phyloP scores from a whole-genome alignment of 2,797 vertebrate genomes.

The Lacerta bilineata region DNA sequence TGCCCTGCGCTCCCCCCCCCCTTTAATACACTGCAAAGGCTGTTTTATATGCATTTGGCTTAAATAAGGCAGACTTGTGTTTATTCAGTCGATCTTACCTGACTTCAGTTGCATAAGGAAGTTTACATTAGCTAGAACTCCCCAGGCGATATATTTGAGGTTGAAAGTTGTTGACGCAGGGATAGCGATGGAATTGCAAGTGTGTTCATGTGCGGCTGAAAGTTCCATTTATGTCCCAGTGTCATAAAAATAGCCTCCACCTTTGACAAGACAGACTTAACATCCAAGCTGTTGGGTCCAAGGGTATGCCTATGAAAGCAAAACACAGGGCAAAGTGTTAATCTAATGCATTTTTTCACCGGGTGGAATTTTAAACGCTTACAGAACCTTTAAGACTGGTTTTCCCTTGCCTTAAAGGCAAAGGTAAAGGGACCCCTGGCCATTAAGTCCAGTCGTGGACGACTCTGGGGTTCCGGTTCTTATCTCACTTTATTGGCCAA shows the following conservation, averaged over 20 bases:
- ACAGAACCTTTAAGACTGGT: not conserved
- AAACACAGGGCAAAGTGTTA: not conserved
- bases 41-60: conserved; percentile 54
- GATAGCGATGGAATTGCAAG: conserved; percentile 54
- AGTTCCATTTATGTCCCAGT: conserved; percentile 50
- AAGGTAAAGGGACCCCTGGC: too few species aligned
- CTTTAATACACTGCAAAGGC: conserved; percentile 37
- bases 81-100: conserved; percentile 53
- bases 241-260: not conserved
- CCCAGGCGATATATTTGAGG: conserved; percentile 17
- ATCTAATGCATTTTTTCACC: not conserved
- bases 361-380: not conserved
- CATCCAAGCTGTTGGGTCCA: conserved; percentile 41
- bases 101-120: conserved; percentile 50
- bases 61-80: conserved; percentile 60
- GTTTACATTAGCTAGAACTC: conserved; percentile 63
- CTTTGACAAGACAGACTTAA: not conserved
- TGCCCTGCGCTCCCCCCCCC: conserved; percentile 22
- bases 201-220: conserved; percentile 52
- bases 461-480: too few species aligned
- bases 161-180: conserved; percentile 61
- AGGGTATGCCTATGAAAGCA: not conserved
- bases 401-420: too few species aligned
- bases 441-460: too few species aligned
- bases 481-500: too few species aligned